A percentile compares a stretch with the other conserved stretches of the same genome.
Evolutionary conservation across 2,797 vertebrate genomes (phyloP).

Genomic region (Neostethus bicornis): DNA sequence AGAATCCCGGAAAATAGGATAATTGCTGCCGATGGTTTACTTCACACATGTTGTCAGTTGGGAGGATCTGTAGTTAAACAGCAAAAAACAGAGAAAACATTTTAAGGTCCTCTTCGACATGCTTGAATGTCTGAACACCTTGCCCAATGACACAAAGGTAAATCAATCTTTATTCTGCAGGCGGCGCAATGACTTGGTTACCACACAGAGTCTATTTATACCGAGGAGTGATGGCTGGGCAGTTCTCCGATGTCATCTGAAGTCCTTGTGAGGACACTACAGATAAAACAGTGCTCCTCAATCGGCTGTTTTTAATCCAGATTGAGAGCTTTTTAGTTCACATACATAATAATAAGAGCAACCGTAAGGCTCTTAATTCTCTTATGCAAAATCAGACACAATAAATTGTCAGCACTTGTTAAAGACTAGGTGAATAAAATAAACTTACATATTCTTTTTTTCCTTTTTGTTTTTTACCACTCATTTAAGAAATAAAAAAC

Average conservation of each 20-base stretch:
- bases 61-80: neutral
- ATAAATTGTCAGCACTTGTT: too few species aligned
- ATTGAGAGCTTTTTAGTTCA: neutral
- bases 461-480: too few species aligned
- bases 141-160: constrained; percentile 37
- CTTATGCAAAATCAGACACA: too few species aligned
- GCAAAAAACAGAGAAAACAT: neutral
- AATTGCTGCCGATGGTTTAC: constrained; percentile 3
- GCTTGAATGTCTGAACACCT: constrained; percentile 36
- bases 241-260: constrained; percentile 56
- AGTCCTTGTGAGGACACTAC: constrained; percentile 57
- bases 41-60: constrained; percentile 12
- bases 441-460: too few species aligned
- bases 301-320: neutral
- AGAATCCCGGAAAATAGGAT: constrained; percentile 1
- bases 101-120: constrained; percentile 10
- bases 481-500: too few species aligned
- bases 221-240: constrained; percentile 28
- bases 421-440: too few species aligned
- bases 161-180: constrained; percentile 55
- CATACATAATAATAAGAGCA: constrained; percentile 4
- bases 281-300: constrained; percentile 26
- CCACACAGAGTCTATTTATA: constrained; percentile 70
- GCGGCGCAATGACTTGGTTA: constrained; percentile 33
- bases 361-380: neutral